A percentile compares a stretch with the other conserved stretches of the same genome.
These are phyloP conservation scores for Heliconius ethilla DNA, from an alignment of 2,888 invertebrate species.

Conservation along the genomic window DNA sequence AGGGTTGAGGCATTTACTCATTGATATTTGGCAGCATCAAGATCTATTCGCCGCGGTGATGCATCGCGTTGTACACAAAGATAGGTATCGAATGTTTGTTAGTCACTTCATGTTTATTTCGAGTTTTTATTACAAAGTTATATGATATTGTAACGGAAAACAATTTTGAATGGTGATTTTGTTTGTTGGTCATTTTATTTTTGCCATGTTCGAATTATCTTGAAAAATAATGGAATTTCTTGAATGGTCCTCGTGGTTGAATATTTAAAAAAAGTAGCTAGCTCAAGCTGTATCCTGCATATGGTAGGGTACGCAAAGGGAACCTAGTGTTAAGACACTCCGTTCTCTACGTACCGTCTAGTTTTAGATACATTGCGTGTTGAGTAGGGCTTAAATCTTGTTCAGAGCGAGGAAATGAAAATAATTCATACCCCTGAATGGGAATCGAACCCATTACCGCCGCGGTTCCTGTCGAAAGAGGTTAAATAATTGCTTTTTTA, in stretches of 20 bases:
- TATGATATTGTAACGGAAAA: slow-evolving; percentile 11
- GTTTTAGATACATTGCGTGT: background rate
- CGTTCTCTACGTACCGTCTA: no score
- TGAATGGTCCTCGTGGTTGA: background rate
- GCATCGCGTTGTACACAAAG: slow-evolving; percentile 40
- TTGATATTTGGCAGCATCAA: slow-evolving; percentile 48
- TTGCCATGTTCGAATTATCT: background rate
- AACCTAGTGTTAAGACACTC: no score
- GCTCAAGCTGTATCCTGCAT: no score
- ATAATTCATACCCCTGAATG: background rate
- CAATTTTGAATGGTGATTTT: slow-evolving; percentile 13
- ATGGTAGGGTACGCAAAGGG: no score
- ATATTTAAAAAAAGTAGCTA: no score
- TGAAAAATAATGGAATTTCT: background rate
- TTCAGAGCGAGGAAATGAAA: no score
- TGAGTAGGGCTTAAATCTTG: no score
- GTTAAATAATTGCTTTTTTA: background rate
- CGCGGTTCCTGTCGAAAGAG: background rate
- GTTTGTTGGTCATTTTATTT: background rate
- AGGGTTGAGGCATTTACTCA: slow-evolving; percentile 43
- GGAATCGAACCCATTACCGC: background rate
- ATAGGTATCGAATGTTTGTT: slow-evolving; percentile 49
- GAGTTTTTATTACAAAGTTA: slow-evolving; percentile 52
- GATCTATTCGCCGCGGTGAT: slow-evolving; percentile 49
- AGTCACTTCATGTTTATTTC: slow-evolving; percentile 57